Evolutionary conservation across 2,113 vertebrate genomes (phyloP).

Genomic region (Ictalurus punctatus): DNA sequence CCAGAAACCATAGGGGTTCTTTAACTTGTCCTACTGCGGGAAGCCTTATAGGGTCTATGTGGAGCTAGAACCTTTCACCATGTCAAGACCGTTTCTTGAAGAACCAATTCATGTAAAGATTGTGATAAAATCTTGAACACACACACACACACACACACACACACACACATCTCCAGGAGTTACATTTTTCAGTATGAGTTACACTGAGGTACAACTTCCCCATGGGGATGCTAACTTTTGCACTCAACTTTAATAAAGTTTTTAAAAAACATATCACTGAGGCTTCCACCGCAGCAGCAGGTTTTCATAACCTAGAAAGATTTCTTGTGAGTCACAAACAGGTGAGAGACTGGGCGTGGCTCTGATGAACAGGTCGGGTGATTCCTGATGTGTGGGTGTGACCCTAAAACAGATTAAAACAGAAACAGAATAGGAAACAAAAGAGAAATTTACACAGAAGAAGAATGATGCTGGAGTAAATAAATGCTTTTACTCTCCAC

Average conservation of each 20-base stretch:
- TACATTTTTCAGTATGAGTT: not conserved
- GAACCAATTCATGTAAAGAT: not conserved
- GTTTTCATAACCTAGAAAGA: not conserved
- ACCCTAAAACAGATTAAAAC: not conserved
- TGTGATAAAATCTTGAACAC: not conserved
- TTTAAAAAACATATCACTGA: not conserved
- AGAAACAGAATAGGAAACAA: not conserved
- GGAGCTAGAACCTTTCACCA: not conserved
- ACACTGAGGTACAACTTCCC: not conserved
- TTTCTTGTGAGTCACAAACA: not conserved
- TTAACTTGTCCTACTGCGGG: not conserved
- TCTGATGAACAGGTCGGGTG: not conserved
- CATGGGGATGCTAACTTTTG: not conserved
- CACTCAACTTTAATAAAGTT: not conserved
- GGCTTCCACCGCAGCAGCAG: not conserved
- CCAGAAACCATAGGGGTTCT: not conserved
- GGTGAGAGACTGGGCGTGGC: not conserved
- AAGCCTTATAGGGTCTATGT: not conserved
- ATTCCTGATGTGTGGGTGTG: not conserved
- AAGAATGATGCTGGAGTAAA: not conserved
- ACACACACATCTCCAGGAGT: not conserved
- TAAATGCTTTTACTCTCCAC: not conserved
- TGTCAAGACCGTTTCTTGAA: not conserved
- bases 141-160: not conserved
- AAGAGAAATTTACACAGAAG: not conserved